Conservation (phyloP, 2,888 invertebrate species). For the Leucoma salicis region DNA sequence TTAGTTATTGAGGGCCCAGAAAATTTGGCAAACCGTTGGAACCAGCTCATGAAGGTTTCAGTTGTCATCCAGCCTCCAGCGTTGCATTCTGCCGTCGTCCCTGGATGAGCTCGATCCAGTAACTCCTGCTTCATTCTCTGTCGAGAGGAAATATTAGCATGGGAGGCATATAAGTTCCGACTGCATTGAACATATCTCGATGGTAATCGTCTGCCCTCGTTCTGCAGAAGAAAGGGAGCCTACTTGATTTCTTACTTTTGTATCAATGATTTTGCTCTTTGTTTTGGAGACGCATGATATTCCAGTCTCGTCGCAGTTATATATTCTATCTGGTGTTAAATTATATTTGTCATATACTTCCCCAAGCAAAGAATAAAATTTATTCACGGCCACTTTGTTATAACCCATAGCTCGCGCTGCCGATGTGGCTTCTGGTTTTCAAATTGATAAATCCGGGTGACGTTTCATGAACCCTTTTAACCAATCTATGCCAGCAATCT, state of each 20-base stretch:
- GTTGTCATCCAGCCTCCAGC: conserved; percentile 38
- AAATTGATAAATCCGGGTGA: not conserved
- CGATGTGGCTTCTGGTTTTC: not conserved
- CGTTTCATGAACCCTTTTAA: not conserved
- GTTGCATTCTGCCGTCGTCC: conserved; percentile 28
- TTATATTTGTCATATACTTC: no score
- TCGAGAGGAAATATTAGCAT: conserved; percentile 27
- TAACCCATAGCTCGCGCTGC: not conserved
- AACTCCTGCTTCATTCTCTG: conserved; percentile 38
- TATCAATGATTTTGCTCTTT: conserved; percentile 29
- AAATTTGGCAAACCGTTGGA: conserved; percentile 35
- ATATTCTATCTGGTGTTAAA: no score
- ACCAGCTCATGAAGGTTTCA: conserved; percentile 42
- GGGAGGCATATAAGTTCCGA: conserved; percentile 28
- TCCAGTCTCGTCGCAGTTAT: not conserved
- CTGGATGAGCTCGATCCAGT: conserved; percentile 31
- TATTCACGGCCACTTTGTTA: no score
- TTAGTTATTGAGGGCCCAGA: conserved; percentile 19
- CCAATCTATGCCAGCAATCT: not conserved
- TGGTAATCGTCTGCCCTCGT: conserved; percentile 31
- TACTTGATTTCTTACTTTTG: conserved; percentile 32
- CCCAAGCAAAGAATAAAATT: no score
- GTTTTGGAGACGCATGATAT: conserved; percentile 12
- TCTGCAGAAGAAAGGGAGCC: conserved; percentile 38
- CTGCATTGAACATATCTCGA: conserved; percentile 37